Evolutionary conservation across 2,797 vertebrate species (phyloP), one percentile per base, ranked within the genome.

Genomic region (Leptodactylus fallax): DNA sequence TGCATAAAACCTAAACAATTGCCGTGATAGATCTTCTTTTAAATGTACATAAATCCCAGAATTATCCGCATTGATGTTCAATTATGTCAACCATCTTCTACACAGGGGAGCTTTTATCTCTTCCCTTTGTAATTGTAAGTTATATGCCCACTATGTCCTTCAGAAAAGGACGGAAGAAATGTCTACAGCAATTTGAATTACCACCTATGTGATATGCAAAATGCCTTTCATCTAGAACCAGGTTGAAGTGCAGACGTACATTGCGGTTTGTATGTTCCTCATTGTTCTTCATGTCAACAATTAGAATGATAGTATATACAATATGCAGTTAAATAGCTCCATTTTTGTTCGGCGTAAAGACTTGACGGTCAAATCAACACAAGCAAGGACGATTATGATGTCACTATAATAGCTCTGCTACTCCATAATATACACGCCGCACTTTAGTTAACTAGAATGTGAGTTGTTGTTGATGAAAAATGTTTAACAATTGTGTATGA

Each of bases 1-100:
- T 86, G 72, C 88, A 89, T 89, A 89, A 89, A 86, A 89, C 71
- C 85, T 81, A 86, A 86, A 86, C 88, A 89, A 82, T 83, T 86
- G 80, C 74, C 9, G 47, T 79, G 85, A 89, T 89, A 89, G 88
- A 89, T 89, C 85, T 83, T 86, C 85, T 72, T 79, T 86, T 89
- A 89, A 88, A 89, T 89, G 79, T 89, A 79, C 85, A 89, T 89
- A 89, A 89, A 89, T 89, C 88, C 83, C 63, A 14, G 72, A 83
- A 89, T 89, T 89, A 86, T 89, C 85, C 51, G 79, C 88, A 83
- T 89, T 86, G 88, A 89, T 89, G 88, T 89, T 89, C 88, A 89
- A 86, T 89, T 89, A 89, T 86, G 85, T 86, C 88, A 89, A 89
- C 85, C 85, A 89, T 86, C 51, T 65, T 77, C 85, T 78, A 72